Evolutionary conservation across 2,113 vertebrate genomes (phyloP).

Genomic region (Amia ocellicauda): DNA sequence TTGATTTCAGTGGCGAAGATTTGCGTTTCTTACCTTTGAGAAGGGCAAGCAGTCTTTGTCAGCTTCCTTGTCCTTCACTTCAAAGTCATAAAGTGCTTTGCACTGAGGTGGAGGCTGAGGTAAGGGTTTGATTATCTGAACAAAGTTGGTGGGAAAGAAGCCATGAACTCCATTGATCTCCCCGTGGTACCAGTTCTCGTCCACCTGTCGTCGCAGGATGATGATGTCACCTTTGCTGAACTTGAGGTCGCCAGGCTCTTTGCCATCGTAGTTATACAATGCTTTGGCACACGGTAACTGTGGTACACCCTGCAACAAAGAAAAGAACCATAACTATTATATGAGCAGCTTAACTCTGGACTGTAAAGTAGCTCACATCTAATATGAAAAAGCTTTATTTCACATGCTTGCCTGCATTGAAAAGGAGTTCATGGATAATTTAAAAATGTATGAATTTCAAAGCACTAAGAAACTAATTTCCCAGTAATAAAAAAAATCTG

Average conservation of each 20-base stretch:
- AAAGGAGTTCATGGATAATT: no score
- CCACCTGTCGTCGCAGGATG: constrained; percentile 86
- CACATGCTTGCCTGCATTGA: no score
- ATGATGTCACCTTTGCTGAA: constrained; percentile 95
- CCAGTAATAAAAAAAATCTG: no score
- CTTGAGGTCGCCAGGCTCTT: constrained; percentile 91
- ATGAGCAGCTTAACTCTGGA: no score
- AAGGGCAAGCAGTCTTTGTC: constrained; percentile 97
- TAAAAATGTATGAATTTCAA: no score
- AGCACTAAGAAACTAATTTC: no score
- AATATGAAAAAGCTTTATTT: no score
- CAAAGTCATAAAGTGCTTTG: constrained; percentile 96
- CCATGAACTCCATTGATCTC: constrained; percentile 89
- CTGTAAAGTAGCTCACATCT: no score
- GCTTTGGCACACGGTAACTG: constrained; percentile 91
- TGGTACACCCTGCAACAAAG: constrained; percentile 84
- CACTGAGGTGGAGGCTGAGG: constrained; percentile 89
- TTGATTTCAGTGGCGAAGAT: no score
- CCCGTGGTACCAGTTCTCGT: constrained; percentile 95
- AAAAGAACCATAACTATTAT: no score
- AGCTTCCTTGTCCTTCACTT: constrained; percentile 96
- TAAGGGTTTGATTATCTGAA: constrained; percentile 85
- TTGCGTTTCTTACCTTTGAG: constrained; percentile 95
- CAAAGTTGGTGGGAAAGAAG: constrained; percentile 92
- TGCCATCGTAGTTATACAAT: constrained; percentile 90